Evolutionary conservation across 1,140 invertebrate species (phyloP), one percentile per base, ranked within the genome.

Genomic region (Papilio machaon): DNA sequence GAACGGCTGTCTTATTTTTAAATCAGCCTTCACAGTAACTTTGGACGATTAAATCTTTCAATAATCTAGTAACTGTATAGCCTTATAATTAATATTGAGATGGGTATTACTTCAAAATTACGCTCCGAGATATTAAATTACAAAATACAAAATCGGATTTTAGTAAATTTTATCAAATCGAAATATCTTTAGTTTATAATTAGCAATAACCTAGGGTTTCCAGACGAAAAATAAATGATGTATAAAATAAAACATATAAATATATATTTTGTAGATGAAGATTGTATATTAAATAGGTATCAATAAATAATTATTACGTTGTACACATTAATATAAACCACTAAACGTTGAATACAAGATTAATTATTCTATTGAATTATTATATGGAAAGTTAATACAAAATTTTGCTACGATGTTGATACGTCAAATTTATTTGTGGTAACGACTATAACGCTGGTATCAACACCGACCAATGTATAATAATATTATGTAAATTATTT

Each of bases 401-500:
- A 13, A 79, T 79, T 79, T 79, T 58, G 4, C 58, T 64, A n/a
- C n/a, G 6, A 10, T 64, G 23, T 52, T 6, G 17, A 64, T 46
- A 64, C 43, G n/a, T 58, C 52, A 38, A 81, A 82, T 83, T 82
- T 82, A 80, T 79, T 79, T 80, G 67, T 81, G 77, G 85, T 85
- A 85, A 84, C 11, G 58, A 38, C 54, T 60, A 77, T 60, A 79
- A 64, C 17, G 76, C 46, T 6, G 3, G 15, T 47, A 38, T 35
- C 30, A 79, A 64, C 86, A 86, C 85, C 84, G 82, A 82, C 81
- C 81, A 81, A 80, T 78, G 79, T 76, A 86, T 87, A 86, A 89
- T 91, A 87, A 88, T 89, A 86, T 85, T 91, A 91, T 91, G 89
- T 83, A 90, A 91, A 91, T 90, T 85, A 83, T 82, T 86, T 86